Evolutionary conservation across 2,888 invertebrate species (phyloP).

Genomic region (Drosophila neonasuta): DNA sequence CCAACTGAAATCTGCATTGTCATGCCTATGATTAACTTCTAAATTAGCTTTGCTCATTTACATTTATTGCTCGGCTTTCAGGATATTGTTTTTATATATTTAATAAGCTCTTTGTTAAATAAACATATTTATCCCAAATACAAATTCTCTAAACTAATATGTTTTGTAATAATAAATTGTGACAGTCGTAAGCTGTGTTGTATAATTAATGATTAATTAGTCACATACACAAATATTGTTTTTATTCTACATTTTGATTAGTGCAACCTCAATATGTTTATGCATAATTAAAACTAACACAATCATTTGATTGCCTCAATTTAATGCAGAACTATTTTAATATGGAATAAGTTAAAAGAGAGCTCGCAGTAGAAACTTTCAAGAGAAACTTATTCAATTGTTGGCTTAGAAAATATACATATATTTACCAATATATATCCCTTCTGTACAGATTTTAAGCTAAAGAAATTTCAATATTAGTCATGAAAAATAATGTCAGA

Average conservation of each 20-base stretch:
- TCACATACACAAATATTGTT: neutral
- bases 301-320: neutral
- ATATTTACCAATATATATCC: too few species aligned
- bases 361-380: too few species aligned
- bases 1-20: conserved; percentile 3
- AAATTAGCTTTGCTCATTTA: neutral
- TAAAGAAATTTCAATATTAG: too few species aligned
- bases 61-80: neutral
- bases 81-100: neutral
- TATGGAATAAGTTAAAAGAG: too few species aligned
- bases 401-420: too few species aligned
- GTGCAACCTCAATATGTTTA: neutral
- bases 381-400: too few species aligned
- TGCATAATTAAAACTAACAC: neutral
- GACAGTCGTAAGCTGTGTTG: neutral
- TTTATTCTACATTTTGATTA: neutral
- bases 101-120: neutral
- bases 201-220: neutral
- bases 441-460: too few species aligned
- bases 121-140: neutral
- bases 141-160: neutral
- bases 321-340: neutral
- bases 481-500: too few species aligned
- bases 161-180: neutral
- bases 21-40: neutral